A percentile compares a stretch with the other conserved stretches of the same genome.
Evolutionary conservation across 2,113 vertebrate genomes (phyloP).

Genomic region (Centropus unirufus): DNA sequence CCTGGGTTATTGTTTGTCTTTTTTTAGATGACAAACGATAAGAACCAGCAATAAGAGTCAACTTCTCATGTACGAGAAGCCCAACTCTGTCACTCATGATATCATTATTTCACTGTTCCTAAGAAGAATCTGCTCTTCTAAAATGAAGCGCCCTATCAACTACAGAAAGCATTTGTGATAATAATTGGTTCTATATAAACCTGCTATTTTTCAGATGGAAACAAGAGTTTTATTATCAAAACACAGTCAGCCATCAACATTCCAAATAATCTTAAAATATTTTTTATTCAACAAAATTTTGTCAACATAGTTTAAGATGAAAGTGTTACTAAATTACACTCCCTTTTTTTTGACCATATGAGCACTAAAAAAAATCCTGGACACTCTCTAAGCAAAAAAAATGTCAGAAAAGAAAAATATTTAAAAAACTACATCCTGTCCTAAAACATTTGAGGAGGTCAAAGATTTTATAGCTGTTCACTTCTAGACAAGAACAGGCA

Average conservation of each 20-base stretch:
- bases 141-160: background rate
- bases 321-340: background rate
- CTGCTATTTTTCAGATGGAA: background rate
- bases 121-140: background rate
- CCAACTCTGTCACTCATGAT: background rate
- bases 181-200: background rate
- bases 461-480: background rate
- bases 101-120: background rate
- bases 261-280: background rate
- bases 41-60: background rate
- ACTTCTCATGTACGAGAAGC: background rate
- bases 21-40: background rate
- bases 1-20: background rate
- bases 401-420: background rate
- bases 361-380: background rate
- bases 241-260: background rate
- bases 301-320: background rate
- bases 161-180: background rate
- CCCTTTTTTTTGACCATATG: background rate
- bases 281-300: background rate
- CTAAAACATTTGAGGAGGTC: background rate
- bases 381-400: background rate
- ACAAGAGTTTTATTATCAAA: background rate
- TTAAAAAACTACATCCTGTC: background rate
- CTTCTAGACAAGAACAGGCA: background rate